Evolutionary conservation across 2,797 vertebrate genomes (phyloP).

Genomic region (Netta rufina): DNA sequence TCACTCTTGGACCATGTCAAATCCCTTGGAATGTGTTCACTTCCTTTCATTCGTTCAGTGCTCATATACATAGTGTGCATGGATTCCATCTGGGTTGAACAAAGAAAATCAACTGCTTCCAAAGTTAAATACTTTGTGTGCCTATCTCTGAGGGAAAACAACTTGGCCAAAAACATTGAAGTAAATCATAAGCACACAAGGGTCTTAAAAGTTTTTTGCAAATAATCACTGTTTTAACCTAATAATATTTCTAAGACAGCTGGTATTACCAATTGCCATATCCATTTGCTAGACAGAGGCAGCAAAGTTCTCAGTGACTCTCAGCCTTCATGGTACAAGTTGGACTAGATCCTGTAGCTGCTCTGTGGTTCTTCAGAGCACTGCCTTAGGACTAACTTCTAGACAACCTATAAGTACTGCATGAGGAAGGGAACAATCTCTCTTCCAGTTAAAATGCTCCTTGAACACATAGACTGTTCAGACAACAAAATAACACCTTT

Average conservation of each 20-base stretch:
- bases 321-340: neutral
- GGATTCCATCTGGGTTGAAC: slow-evolving; percentile 16
- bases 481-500: slow-evolving; percentile 8
- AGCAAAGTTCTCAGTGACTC: neutral
- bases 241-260: neutral
- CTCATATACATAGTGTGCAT: neutral
- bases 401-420: neutral
- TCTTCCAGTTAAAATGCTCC: neutral
- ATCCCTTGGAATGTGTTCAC: slow-evolving; percentile 52
- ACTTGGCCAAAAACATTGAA: neutral
- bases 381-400: neutral
- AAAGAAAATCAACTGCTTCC: neutral
- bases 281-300: neutral
- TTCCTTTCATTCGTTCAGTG: slow-evolving; percentile 9
- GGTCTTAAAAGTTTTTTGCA: neutral
- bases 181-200: neutral
- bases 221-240: neutral
- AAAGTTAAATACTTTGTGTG: neutral
- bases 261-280: neutral
- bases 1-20: slow-evolving; percentile 64
- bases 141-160: neutral
- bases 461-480: neutral
- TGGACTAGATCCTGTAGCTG: neutral
- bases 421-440: neutral
- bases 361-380: neutral